Evolutionary conservation across 2,113 vertebrate species (phyloP).

Genomic region (Hemibagrus wyckioides): DNA sequence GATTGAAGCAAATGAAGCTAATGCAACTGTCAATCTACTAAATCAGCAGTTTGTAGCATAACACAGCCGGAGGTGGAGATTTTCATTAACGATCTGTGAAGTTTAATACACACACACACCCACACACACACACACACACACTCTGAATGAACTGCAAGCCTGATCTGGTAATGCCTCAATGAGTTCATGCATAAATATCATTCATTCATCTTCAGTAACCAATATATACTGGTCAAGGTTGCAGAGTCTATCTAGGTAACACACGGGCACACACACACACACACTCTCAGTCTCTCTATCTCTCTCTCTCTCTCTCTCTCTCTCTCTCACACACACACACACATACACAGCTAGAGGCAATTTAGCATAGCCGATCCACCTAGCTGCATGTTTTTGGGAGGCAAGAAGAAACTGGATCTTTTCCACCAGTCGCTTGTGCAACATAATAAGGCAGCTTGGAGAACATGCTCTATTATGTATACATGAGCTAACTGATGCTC

Average conservation of each 20-base stretch:
- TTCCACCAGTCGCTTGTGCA: not conserved
- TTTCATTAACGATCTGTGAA: slow-evolving; percentile 10
- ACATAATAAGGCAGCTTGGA: slow-evolving; percentile 1
- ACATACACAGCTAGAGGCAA: not conserved
- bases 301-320: no score
- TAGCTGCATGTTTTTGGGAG: not conserved
- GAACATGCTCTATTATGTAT: not conserved
- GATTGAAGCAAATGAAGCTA: slow-evolving; percentile 40
- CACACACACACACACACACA: not conserved
- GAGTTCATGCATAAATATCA: not conserved
- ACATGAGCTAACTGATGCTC: not conserved
- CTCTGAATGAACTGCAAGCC: not conserved
- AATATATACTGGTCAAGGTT: not conserved
- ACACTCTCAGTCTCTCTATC: not conserved
- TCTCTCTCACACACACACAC: not conserved
- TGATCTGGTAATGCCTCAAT: not conserved
- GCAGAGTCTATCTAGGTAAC: not conserved
- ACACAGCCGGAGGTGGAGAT: slow-evolving; percentile 19
- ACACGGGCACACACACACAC: not conserved
- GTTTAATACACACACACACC: not conserved
- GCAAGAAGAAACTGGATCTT: not conserved
- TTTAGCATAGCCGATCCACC: not conserved
- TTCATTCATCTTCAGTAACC: not conserved
- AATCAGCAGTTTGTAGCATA: slow-evolving; percentile 20
- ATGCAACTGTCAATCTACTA: slow-evolving; percentile 45